A percentile compares a stretch with the other conserved stretches of the same genome.
phyloP scores from a whole-genome alignment of 2,888 invertebrate species.

The Lordiphosa andalusiaca region DNA sequence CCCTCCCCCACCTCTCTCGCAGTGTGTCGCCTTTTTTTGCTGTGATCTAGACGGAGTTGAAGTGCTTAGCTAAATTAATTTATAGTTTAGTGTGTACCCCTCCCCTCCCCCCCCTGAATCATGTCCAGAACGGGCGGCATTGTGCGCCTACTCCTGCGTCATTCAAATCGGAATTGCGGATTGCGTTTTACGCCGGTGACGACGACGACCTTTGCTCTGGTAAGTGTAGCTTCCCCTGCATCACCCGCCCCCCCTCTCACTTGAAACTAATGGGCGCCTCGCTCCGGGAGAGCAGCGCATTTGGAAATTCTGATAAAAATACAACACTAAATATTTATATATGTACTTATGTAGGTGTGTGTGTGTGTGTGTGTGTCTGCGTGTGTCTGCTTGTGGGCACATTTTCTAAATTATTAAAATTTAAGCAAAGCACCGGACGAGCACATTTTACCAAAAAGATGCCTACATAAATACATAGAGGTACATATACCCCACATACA shows the following conservation, averaged over 20 bases:
- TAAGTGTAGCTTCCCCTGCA: constrained; percentile 39
- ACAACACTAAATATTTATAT: constrained; percentile 8
- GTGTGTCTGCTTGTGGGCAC: constrained; percentile 29
- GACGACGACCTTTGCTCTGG: constrained; percentile 57
- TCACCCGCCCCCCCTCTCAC: no score
- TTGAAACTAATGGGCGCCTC: constrained; percentile 7
- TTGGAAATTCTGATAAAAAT: constrained; percentile 3
- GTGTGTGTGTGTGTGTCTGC: constrained; percentile 24
- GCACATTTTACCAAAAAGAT: constrained; percentile 11
- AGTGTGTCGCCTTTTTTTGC: background rate
- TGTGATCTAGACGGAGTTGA: no score
- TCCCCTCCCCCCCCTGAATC: constrained; percentile 10
- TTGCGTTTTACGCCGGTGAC: constrained; percentile 71
- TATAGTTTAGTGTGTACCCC: constrained; percentile 1
- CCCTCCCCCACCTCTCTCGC: background rate
- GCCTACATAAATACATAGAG: background rate
- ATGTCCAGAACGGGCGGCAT: constrained; percentile 64
- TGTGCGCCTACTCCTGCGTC: constrained; percentile 83
- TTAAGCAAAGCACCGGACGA: constrained; percentile 44
- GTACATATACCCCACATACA: no score
- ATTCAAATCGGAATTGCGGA: constrained; percentile 81
- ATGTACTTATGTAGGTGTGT: constrained; percentile 4
- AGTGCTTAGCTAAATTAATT: background rate
- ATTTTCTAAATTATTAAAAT: constrained; percentile 54
- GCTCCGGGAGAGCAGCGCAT: constrained; percentile 54